Base-by-base conservation (phyloP, 2,888 invertebrate genomes). In the Sinelater perroti region DNA sequence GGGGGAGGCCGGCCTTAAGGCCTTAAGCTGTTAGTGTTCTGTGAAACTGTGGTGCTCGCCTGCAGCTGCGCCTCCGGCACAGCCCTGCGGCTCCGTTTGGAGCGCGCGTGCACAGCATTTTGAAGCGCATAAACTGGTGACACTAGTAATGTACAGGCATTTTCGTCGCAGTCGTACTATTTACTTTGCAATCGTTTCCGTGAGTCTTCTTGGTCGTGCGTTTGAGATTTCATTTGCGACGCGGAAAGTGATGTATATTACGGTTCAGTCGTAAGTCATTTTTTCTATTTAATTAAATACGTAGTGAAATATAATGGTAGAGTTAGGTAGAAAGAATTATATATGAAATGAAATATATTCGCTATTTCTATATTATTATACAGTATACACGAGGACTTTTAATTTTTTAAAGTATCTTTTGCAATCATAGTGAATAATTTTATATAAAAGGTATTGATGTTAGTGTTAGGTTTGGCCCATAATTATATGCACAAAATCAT, bases 1-100 rank as follows among this genome's bases (percentile, higher is more conserved):
- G 90, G 91, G 73, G 90, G 86, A 72, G 85, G 86, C 67, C 79
- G 85, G 73, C 81, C 81, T 70, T 83, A 79, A 38, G 14, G 24
- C 8, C 2, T 2, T 28, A 28, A 28, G 10, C 8, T n/a, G 5
- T 2, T 28, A n/a, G 28, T 28, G 28, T 28, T 5, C 28, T 28
- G 2, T 28, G 28, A 5, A 28, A 28, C 2, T n/a, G 8, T 2
- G 28, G 28, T 28, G 28, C 28, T 28, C 10, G 2, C 10, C 28
- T n/a, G n/a, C n/a, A n/a, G n/a, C n/a, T n/a, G n/a, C n/a, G n/a
- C n/a, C n/a, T n/a, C n/a, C n/a, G n/a, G n/a, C n/a, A n/a, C n/a
- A n/a, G n/a, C n/a, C n/a, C n/a, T n/a, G n/a, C n/a, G n/a, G n/a
- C n/a, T n/a, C n/a, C n/a, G n/a, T n/a, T n/a, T n/a, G n/a, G n/a